Conservation (phyloP, 30 jellyfish, hydroid and myxozoan species). For the Aurelia coerulea region DNA sequence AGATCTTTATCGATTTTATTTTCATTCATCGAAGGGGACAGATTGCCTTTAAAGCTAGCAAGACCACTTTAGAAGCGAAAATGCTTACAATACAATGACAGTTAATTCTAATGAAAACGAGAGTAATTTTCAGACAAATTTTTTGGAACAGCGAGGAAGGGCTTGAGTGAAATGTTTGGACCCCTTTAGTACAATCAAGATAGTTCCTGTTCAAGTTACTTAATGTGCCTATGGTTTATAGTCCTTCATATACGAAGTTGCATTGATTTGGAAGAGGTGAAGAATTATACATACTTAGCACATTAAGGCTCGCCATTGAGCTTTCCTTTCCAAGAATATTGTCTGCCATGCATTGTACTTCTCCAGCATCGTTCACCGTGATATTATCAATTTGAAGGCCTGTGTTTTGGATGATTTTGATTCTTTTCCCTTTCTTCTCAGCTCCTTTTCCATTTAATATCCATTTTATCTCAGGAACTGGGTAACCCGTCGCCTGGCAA, state of each 20-base stretch:
- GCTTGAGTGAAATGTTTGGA: too few relatives aligned
- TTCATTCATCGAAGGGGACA: too few relatives aligned
- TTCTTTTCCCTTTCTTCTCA: not conserved
- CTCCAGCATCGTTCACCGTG: conserved; percentile 21
- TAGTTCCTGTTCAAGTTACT: too few relatives aligned
- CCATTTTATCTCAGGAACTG: conserved; percentile 33
- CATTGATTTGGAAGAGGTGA: not conserved
- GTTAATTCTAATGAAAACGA: too few relatives aligned
- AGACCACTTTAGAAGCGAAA: too few relatives aligned
- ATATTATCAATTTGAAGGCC: conserved; percentile 7
- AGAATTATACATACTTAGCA: conserved; percentile 12
- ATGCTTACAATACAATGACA: too few relatives aligned
- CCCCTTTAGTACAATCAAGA: too few relatives aligned
- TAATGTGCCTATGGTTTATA: too few relatives aligned
- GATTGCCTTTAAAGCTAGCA: too few relatives aligned
- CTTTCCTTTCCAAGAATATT: conserved; percentile 24
- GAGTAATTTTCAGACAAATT: too few relatives aligned
- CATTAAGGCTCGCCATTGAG: conserved; percentile 13
- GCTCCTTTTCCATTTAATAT: conserved; percentile 2
- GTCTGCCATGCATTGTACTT: conserved; percentile 14
- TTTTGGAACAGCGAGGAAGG: too few relatives aligned
- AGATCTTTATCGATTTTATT: too few relatives aligned
- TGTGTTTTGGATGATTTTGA: not conserved
- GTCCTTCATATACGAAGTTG: not conserved
- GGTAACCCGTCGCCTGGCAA: conserved; percentile 34